Evolutionary conservation across 2,113 vertebrate species (phyloP).

Genomic region (Rutilus rutilus): DNA sequence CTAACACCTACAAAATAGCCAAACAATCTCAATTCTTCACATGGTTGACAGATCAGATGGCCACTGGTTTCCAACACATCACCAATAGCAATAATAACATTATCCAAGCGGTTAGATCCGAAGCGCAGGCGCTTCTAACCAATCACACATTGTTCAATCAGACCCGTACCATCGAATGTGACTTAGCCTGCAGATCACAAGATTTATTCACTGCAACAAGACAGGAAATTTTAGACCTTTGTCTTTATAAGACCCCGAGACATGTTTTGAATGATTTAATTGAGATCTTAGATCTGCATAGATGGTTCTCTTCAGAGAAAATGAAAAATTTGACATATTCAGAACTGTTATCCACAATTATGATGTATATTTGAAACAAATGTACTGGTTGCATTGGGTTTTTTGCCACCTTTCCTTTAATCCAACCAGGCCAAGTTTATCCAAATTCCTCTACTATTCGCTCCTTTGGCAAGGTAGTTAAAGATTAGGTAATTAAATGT

Average conservation of each 20-base stretch:
- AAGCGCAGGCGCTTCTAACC: too few species aligned
- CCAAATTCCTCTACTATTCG: not conserved
- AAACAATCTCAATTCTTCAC: too few species aligned
- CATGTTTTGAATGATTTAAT: too few species aligned
- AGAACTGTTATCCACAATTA: not conserved
- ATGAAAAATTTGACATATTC: not conserved
- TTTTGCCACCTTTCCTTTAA: slow-evolving; percentile 4
- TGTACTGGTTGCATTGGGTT: not conserved
- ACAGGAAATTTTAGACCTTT: not conserved
- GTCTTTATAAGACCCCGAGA: too few species aligned
- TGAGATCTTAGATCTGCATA: too few species aligned
- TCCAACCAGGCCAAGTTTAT: slow-evolving; percentile 4
- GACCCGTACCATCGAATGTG: not conserved
- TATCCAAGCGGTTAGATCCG: too few species aligned
- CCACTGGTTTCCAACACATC: too few species aligned
- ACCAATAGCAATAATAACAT: too few species aligned
- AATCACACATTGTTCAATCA: too few species aligned
- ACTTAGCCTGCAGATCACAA: slow-evolving; percentile 8
- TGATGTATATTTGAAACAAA: not conserved
- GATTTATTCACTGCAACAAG: not conserved
- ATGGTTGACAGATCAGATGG: too few species aligned
- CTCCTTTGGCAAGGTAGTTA: not conserved
- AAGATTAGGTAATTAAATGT: not conserved
- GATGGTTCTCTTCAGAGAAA: not conserved
- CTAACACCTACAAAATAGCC: too few species aligned